phyloP scores from a whole-genome alignment of 2,797 vertebrate genomes.

The Sebastolobus altivelis region DNA sequence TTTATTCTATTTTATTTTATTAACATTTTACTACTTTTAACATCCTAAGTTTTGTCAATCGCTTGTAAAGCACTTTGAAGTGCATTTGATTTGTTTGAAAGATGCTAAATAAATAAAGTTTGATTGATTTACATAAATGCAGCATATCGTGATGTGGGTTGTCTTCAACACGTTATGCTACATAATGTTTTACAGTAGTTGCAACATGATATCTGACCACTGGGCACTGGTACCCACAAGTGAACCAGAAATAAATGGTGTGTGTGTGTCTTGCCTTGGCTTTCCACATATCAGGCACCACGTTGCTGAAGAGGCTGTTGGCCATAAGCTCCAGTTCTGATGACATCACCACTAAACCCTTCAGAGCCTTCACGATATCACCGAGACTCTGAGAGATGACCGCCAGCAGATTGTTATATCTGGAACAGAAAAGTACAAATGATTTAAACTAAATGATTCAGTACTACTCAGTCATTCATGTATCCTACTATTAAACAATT shows the following conservation, averaged over 20 bases:
- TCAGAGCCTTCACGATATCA: slow-evolving; percentile 92
- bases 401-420: slow-evolving; percentile 90
- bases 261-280: slow-evolving; percentile 83
- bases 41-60: no score
- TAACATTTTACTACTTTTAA: no score
- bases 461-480: neutral
- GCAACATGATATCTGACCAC: neutral
- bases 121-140: neutral
- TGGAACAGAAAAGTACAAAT: slow-evolving; percentile 56
- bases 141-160: neutral
- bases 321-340: slow-evolving; percentile 92
- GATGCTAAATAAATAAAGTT: no score
- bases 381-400: slow-evolving; percentile 86
- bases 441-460: neutral
- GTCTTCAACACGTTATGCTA: neutral
- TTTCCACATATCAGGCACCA: slow-evolving; percentile 91
- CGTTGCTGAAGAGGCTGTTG: slow-evolving; percentile 90
- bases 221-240: neutral
- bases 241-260: neutral
- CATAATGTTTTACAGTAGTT: neutral
- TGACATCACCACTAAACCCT: slow-evolving; percentile 94
- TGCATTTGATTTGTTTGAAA: no score
- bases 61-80: no score
- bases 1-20: no score
- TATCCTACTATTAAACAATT: neutral